phyloP scores from a whole-genome alignment of 1,140 invertebrate genomes.

The Octopus sinensis region DNA sequence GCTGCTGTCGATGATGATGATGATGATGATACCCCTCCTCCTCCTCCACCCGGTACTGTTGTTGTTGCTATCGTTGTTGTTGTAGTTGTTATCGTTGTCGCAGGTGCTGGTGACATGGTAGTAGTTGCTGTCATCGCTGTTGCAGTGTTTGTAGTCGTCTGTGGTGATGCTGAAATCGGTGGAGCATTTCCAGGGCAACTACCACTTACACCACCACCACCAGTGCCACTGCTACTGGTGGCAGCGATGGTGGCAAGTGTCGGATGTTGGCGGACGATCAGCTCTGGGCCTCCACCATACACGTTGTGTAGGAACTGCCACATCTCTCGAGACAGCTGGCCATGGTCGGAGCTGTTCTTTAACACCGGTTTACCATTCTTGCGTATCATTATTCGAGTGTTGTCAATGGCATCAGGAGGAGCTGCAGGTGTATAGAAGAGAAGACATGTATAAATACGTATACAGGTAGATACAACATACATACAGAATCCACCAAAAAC shows the following conservation, averaged over 20 bases:
- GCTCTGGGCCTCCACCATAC: slow-evolving; percentile 83
- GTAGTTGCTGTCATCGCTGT: not conserved
- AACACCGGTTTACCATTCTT: slow-evolving; percentile 62
- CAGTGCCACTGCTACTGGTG: not conserved
- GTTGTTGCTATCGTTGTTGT: slow-evolving; percentile 6
- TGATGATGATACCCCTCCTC: not conserved
- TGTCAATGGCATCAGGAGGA: slow-evolving; percentile 83
- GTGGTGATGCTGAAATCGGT: not conserved
- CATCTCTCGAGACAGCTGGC: slow-evolving; percentile 76
- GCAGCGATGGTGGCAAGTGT: not conserved
- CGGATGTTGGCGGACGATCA: slow-evolving; percentile 59
- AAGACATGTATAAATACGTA: not conserved
- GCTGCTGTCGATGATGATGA: too few relatives aligned
- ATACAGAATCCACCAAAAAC: not conserved
- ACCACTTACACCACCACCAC: too few relatives aligned
- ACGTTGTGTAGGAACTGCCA: slow-evolving; percentile 82
- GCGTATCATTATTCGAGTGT: slow-evolving; percentile 68
- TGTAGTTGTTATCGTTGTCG: not conserved
- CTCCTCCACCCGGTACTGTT: not conserved
- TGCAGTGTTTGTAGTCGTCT: not conserved
- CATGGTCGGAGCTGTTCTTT: slow-evolving; percentile 71
- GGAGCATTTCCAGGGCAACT: not conserved
- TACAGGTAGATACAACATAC: slow-evolving; percentile 10
- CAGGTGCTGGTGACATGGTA: not conserved
- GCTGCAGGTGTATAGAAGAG: slow-evolving; percentile 56